phyloP scores from a whole-genome alignment of 2,113 vertebrate species.

The Maylandia zebra region DNA sequence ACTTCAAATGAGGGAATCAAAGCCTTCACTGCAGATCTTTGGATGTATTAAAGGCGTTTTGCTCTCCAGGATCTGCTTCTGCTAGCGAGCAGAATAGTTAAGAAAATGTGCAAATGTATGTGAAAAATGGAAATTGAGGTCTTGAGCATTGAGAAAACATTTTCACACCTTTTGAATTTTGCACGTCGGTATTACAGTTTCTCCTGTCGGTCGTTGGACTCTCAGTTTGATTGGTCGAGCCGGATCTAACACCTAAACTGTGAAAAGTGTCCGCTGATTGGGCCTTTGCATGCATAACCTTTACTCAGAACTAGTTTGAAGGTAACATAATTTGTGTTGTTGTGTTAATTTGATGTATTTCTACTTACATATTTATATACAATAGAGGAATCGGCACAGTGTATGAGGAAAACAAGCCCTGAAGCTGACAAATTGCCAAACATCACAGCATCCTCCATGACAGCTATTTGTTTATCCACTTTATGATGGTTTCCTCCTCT shows the following conservation, averaged over 20 bases:
- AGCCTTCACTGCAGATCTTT: not conserved
- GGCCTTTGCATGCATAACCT: not conserved
- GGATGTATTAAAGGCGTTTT: not conserved
- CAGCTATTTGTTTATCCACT: not conserved
- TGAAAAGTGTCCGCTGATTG: not conserved
- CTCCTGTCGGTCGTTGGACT: not conserved
- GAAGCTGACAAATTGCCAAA: not conserved
- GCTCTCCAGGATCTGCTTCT: not conserved
- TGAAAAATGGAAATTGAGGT: not conserved
- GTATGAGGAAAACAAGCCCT: not conserved
- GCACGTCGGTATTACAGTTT: not conserved
- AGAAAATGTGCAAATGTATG: not conserved
- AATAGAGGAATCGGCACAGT: not conserved
- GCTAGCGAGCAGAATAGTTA: not conserved
- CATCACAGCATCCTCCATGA: not conserved
- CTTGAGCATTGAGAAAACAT: not conserved
- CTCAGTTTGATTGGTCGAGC: not conserved
- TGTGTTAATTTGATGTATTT: not conserved
- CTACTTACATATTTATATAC: not conserved
- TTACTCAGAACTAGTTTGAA: not conserved
- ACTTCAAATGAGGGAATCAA: not conserved
- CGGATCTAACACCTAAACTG: not conserved
- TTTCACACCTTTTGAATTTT: constrained; percentile 1
- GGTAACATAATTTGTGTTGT: not conserved
- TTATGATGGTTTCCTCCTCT: not conserved